phyloP scores from a whole-genome alignment of 2,113 vertebrate genomes.

The Indicator indicator region DNA sequence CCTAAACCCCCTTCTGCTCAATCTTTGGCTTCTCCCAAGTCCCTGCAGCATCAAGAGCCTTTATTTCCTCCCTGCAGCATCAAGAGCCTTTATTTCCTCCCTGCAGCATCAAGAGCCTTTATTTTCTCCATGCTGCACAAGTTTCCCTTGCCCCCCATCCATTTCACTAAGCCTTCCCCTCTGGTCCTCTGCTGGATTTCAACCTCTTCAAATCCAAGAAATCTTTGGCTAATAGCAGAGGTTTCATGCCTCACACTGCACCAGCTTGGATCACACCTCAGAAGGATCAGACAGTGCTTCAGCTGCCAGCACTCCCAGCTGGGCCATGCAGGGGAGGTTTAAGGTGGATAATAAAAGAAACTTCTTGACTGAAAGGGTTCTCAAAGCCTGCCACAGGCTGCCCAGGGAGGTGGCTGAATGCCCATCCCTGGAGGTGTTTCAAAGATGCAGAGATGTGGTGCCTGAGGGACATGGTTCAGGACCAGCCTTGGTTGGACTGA shows the following conservation, averaged over 20 bases:
- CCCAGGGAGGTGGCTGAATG: too few relatives aligned
- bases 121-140: rapidly evolving
- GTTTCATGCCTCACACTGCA: rapidly evolving
- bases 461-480: too few relatives aligned
- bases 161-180: neutral
- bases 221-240: rapidly evolving
- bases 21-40: too few relatives aligned
- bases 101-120: too few relatives aligned
- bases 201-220: rapidly evolving
- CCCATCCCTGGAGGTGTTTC: too few relatives aligned
- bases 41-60: neutral
- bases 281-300: neutral
- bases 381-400: too few relatives aligned
- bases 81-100: neutral
- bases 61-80: rapidly evolving
- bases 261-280: neutral
- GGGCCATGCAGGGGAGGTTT: neutral
- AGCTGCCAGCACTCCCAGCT: neutral
- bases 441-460: too few relatives aligned
- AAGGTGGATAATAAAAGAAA: too few relatives aligned
- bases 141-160: neutral
- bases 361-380: too few relatives aligned
- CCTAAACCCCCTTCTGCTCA: neutral
- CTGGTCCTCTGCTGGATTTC: neutral
- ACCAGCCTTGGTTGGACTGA: too few relatives aligned